Percentiles rank a stretch among this genome's conserved stretches.
These are phyloP conservation scores for Nothocercus nigrocapillus DNA, from an alignment of 2,113 vertebrate species.

Conservation along the genomic window DNA sequence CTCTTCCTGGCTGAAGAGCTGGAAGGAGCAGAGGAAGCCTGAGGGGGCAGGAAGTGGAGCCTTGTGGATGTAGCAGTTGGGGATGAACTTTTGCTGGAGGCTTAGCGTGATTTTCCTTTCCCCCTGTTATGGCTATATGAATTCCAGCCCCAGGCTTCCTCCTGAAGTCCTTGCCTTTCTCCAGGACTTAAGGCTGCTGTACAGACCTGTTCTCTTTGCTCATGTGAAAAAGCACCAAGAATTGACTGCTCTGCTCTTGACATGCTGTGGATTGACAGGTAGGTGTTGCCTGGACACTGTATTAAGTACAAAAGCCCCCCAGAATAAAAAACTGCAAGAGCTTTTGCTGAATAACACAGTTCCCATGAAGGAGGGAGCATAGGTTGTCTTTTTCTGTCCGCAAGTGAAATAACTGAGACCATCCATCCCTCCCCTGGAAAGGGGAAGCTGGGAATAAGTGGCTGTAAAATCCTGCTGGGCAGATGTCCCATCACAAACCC, in stretches of 20 bases:
- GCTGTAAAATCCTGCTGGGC: not conserved
- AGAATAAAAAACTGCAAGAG: not conserved
- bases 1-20: not conserved
- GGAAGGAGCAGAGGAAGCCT: not conserved
- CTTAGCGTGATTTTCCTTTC: not conserved
- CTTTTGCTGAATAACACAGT: not conserved
- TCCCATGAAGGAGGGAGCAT: not conserved
- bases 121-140: not conserved
- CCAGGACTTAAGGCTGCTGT: not conserved
- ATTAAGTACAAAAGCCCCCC: not conserved
- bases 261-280: not conserved
- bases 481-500: constrained; percentile 25
- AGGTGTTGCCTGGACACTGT: not conserved
- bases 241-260: not conserved
- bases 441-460: not conserved
- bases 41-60: not conserved
- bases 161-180: accelerated
- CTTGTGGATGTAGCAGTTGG: not conserved
- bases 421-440: not conserved
- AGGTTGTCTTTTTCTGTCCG: not conserved
- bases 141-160: not conserved
- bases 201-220: not conserved
- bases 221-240: not conserved
- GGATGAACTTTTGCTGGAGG: not conserved
- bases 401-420: not conserved